A percentile compares a stretch with the other conserved stretches of the same genome.
phyloP scores from a whole-genome alignment of 1,140 invertebrate genomes.

The Camponotus vicinus region DNA sequence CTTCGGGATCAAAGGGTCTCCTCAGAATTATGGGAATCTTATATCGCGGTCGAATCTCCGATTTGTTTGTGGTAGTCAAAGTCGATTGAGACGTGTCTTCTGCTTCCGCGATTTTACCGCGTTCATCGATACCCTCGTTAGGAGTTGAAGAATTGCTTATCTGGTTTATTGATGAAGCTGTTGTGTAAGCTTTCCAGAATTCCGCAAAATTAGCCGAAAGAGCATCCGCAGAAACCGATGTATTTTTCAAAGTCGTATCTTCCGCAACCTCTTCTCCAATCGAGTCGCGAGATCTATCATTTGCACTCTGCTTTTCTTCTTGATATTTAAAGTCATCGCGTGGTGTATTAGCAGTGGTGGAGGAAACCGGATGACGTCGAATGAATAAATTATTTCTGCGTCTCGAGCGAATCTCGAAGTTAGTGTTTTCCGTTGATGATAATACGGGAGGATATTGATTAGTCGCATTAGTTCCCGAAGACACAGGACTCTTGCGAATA shows the following conservation, averaged over 20 bases:
- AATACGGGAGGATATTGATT: neutral
- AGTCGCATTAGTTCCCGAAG: conserved; percentile 3
- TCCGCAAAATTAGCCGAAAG: conserved; percentile 47
- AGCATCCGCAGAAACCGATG: neutral
- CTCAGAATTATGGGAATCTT: conserved; percentile 37
- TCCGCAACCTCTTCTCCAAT: conserved; percentile 19
- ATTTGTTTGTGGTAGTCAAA: conserved; percentile 22
- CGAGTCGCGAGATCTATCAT: conserved; percentile 15
- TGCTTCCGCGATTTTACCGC: neutral
- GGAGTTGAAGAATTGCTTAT: conserved; percentile 1
- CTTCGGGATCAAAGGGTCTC: conserved; percentile 17
- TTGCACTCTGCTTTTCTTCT: neutral
- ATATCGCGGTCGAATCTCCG: conserved; percentile 59
- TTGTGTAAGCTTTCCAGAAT: conserved; percentile 75
- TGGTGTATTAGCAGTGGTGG: conserved; percentile 45
- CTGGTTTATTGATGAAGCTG: neutral
- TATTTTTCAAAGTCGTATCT: conserved; percentile 38
- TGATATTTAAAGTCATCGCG: conserved; percentile 15
- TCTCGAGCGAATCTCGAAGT: conserved; percentile 37
- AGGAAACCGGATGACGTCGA: conserved; percentile 71
- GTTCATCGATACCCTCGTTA: conserved; percentile 35
- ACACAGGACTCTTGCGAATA: conserved; percentile 73
- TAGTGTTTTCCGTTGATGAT: conserved; percentile 44
- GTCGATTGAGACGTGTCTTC: conserved; percentile 17
- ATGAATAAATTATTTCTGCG: conserved; percentile 79